Evolutionary conservation across 1,140 invertebrate species (phyloP).

Genomic region (Lasaia peninsularis): DNA sequence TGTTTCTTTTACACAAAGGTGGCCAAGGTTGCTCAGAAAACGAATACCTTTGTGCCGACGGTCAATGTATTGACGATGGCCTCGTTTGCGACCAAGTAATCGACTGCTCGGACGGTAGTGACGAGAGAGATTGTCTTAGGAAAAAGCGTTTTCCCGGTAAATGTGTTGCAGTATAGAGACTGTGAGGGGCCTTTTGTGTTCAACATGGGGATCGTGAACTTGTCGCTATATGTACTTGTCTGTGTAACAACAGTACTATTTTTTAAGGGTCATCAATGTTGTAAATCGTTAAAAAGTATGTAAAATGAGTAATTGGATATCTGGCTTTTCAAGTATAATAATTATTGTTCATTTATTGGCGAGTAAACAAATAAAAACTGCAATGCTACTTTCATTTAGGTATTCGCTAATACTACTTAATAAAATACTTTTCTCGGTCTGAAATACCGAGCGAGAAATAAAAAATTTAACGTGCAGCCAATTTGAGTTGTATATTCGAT

Average conservation of each 20-base stretch:
- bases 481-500: too few relatives aligned
- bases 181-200: conserved; percentile 1
- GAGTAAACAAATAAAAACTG: too few relatives aligned
- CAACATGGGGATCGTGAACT: not conserved
- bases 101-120: conserved; percentile 85
- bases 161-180: not conserved
- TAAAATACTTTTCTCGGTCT: too few relatives aligned
- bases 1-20: conserved; percentile 50
- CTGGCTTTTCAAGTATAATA: too few relatives aligned
- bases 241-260: not conserved
- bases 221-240: not conserved
- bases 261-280: not conserved
- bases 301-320: too few relatives aligned
- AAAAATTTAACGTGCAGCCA: too few relatives aligned
- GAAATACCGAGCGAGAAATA: too few relatives aligned
- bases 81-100: conserved; percentile 82
- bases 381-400: too few relatives aligned
- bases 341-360: too few relatives aligned
- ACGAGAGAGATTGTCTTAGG: conserved; percentile 82
- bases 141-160: conserved; percentile 26
- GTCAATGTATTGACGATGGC: conserved; percentile 73
- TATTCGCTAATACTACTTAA: too few relatives aligned
- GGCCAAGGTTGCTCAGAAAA: conserved; percentile 54
- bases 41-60: conserved; percentile 82
- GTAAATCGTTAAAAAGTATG: not conserved